Evolutionary conservation across 2,888 invertebrate genomes (phyloP), one percentile per base, ranked within the genome.

Genomic region (Drosophila mimetica): DNA sequence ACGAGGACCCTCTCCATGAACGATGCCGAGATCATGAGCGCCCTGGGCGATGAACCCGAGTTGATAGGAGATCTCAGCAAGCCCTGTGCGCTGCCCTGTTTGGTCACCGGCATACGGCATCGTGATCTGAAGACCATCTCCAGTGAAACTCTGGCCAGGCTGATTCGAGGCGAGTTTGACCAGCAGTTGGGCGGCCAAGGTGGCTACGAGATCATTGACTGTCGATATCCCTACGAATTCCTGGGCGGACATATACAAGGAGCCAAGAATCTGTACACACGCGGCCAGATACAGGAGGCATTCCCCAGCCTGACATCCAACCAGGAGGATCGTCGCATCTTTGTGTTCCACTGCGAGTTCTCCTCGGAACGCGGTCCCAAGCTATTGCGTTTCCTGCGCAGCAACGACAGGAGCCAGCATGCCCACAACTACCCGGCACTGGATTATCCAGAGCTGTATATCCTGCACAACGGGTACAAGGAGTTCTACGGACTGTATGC

Each of bases 321-420:
- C 28, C 84, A 53, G 63, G 71, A 72, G 46, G 94, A 93, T 75
- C 92, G 96, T 36, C 93, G 94, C 67, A 95, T 99, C 44, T 93
- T 99, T 30, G 95, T 99, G 16, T 99, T 99, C 92, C 99, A 99
- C 91, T 99, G 99, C 92, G 99, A 99, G 92, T 99, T 98, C 93
- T 98, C 98, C 0, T 96, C 97, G 59, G 97, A 99, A 92, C 93
- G 99, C 57, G 99, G 98, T 0, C 99, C 99, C 0, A 96, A 95
- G 79, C 92, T 99, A 95, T 97, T 95, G 53, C 95, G 98, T 3
- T 97, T 95, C 91, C 93, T 99, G 59, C 94, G 99, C 4, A 95
- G 95, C 55, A 93, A 94, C 22, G 99, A 99, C 92, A 94, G 99
- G 1, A 94, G 94, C 8, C 92, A 93, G 37, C 97, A 99, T 92